Evolutionary conservation across 2,797 vertebrate genomes (phyloP).

Genomic region (Myotis planiceps): DNA sequence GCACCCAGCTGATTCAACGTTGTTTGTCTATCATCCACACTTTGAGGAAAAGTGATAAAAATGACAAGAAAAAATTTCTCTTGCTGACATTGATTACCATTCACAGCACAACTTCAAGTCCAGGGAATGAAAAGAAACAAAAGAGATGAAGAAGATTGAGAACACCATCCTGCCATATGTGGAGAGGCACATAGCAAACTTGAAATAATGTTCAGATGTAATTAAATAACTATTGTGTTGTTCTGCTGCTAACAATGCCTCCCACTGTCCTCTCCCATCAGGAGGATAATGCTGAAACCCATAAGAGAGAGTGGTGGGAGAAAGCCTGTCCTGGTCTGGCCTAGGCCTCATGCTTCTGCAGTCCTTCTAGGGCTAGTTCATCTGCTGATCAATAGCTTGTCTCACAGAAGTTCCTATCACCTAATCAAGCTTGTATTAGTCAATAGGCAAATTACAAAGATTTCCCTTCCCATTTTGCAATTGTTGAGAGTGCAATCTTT

Average conservation of each 20-base stretch:
- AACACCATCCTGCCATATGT: background rate
- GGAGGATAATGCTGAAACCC: background rate
- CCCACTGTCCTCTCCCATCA: rapidly evolving
- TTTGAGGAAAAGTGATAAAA: background rate
- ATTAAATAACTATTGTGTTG: background rate
- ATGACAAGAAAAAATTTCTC: background rate
- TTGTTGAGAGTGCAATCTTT: background rate
- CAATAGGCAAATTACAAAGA: background rate
- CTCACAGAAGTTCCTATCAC: background rate
- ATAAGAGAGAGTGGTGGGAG: no score
- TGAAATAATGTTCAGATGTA: background rate
- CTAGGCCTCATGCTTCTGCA: background rate
- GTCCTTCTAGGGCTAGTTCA: no score
- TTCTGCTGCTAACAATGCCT: background rate
- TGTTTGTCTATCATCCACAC: background rate
- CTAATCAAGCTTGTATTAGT: background rate
- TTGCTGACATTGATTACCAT: background rate
- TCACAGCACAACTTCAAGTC: background rate
- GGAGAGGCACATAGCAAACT: background rate
- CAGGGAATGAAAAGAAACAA: background rate
- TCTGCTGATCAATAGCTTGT: background rate
- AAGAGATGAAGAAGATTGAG: background rate
- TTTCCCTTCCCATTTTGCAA: background rate
- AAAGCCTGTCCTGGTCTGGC: background rate
- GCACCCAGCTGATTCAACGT: no score